Evolutionary conservation across 2,888 invertebrate species (phyloP).

Genomic region (Myopa testacea): DNA sequence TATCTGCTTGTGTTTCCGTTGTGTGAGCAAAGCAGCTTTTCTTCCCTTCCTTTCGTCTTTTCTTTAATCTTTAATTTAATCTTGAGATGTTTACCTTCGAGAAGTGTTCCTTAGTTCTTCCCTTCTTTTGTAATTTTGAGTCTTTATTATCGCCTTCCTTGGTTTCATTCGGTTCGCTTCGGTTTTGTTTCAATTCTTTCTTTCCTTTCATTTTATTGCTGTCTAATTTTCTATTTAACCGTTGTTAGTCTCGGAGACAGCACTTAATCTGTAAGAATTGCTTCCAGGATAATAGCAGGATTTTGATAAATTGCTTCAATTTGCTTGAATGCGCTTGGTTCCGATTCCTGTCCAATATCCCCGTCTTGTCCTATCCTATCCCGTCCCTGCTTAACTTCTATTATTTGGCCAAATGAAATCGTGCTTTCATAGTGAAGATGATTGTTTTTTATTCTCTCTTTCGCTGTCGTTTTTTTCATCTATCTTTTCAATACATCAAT

Average conservation of each 20-base stretch:
- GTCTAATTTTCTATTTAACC: neutral
- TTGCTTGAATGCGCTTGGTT: slow-evolving; percentile 8
- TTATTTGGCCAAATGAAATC: no score
- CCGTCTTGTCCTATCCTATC: no score
- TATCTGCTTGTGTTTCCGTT: neutral
- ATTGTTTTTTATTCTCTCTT: neutral
- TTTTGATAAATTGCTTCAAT: slow-evolving; percentile 28
- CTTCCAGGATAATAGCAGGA: slow-evolving; percentile 7
- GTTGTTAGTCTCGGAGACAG: neutral
- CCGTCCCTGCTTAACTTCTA: no score
- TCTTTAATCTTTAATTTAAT: slow-evolving; percentile 4
- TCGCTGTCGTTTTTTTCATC: neutral
- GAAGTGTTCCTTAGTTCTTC: neutral
- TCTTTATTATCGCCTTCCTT: neutral
- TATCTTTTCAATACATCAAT: neutral
- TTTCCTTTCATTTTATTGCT: neutral
- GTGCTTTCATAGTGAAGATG: neutral
- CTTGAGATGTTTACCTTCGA: neutral
- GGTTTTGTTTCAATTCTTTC: neutral
- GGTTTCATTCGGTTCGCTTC: neutral
- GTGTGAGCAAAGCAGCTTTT: neutral
- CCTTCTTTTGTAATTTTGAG: neutral
- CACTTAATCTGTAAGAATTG: slow-evolving; percentile 24
- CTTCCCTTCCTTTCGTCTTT: neutral
- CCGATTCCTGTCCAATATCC: no score